phyloP scores from a whole-genome alignment of 1,140 invertebrate genomes.

The Frieseomelitta varia region DNA sequence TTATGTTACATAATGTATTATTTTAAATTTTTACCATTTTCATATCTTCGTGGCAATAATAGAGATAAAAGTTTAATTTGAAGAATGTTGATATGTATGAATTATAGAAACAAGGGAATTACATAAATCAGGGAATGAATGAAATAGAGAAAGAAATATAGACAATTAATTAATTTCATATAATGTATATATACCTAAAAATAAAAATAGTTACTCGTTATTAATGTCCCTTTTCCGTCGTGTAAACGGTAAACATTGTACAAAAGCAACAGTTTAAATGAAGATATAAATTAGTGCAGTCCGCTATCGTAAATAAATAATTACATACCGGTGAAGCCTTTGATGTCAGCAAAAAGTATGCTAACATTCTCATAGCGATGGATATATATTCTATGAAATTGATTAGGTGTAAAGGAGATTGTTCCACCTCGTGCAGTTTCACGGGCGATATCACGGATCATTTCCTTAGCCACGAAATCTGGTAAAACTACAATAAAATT shows the following conservation, averaged over 20 bases:
- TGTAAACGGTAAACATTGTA: neutral
- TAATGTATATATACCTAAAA: neutral
- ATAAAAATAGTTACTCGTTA: neutral
- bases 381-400: conserved; percentile 99
- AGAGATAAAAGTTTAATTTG: neutral
- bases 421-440: conserved; percentile 88
- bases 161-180: no score
- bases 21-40: neutral
- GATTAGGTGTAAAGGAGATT: conserved; percentile 87
- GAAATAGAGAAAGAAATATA: neutral
- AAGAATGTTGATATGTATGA: neutral
- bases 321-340: conserved; percentile 94
- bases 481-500: conserved; percentile 90
- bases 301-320: neutral
- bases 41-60: neutral
- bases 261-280: neutral
- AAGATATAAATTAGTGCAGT: neutral
- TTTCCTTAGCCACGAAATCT: conserved; percentile 96
- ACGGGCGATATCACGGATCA: conserved; percentile 93
- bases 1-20: neutral
- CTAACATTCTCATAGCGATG: conserved; percentile 98
- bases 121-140: neutral
- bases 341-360: conserved; percentile 99
- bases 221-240: neutral
- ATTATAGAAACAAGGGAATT: neutral